Conservation (phyloP, 2,113 vertebrate genomes). For the Psittacula cyanocephala region DNA sequence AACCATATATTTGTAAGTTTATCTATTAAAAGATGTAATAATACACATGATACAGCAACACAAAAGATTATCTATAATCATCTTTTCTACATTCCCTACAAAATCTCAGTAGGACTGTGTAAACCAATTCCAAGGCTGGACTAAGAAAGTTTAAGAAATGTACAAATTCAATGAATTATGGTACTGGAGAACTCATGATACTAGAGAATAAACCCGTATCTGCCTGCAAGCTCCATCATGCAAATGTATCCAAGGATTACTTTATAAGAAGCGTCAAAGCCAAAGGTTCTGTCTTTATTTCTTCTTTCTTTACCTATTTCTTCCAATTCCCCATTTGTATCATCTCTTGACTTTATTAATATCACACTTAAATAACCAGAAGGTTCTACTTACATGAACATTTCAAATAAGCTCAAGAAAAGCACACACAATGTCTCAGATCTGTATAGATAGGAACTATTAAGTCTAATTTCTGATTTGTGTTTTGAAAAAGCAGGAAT, state of each 20-base stretch:
- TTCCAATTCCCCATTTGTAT: not conserved
- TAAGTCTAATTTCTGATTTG: not conserved
- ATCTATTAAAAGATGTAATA: not conserved
- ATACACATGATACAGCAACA: not conserved
- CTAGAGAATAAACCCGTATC: not conserved
- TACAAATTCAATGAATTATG: not conserved
- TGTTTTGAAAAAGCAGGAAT: not conserved
- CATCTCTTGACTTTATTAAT: not conserved
- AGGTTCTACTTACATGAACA: not conserved
- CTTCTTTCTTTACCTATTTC: not conserved
- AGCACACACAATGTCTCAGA: not conserved
- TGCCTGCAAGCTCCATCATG: not conserved
- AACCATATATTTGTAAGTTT: not conserved
- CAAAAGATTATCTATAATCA: not conserved
- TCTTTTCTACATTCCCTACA: not conserved
- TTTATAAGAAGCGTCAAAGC: not conserved
- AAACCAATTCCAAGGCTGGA: not conserved
- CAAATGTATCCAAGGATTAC: not conserved
- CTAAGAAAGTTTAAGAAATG: not conserved
- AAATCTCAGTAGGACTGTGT: not conserved
- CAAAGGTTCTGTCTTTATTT: not conserved
- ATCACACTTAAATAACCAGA: not conserved
- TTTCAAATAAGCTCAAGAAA: not conserved
- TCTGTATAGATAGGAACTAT: rapidly evolving
- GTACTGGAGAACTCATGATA: not conserved